Evolutionary conservation across 1,140 invertebrate genomes (phyloP), one percentile per base, ranked within the genome.

Genomic region (Drosophila simulans): DNA sequence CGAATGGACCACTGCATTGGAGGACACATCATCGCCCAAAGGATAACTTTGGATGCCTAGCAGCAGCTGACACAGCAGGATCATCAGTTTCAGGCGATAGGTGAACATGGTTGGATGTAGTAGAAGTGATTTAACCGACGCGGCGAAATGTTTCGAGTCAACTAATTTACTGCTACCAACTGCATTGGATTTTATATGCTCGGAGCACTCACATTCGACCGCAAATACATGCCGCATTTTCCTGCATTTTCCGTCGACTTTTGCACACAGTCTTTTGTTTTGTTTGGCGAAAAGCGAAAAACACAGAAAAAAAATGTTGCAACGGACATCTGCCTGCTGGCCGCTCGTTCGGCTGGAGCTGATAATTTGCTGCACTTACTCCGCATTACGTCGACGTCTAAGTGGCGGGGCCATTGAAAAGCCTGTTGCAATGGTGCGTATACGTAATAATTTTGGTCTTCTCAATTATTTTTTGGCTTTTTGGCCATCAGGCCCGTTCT

Each of bases 311-410:
- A 39, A 60, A 34, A 81, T 86, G 83, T 86, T 86, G 82, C 78
- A 86, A 86, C 77, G 81, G 72, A 85, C 77, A 85, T 90, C 80
- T 89, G 80, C 85, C 76, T 39, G 15, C 34, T 57, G 45, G 45
- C 46, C 37, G 68, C 40, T 39, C 58, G 35, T 56, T 55, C 57
- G 43, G 52, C 70, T 81, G 57, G 60, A 77, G 82, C 81, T 86
- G 82, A 82, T 85, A 81, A 85, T 86, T 85, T 86, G 76, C 73
- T 81, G 82, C 81, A 86, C 68, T 86, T 85, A 81, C 75, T 78
- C 74, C 73, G 64, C 54, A 78, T 83, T 78, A 79, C 80, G 75
- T 79, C 66, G 79, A 69, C 58, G 77, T 55, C 63, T 57, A 66
- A 57, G 73, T 27, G 43, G 57, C 52, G 53, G 20, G 56, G 55